phyloP scores from a whole-genome alignment of 2,797 vertebrate genomes.

The Iguana delicatissima region DNA sequence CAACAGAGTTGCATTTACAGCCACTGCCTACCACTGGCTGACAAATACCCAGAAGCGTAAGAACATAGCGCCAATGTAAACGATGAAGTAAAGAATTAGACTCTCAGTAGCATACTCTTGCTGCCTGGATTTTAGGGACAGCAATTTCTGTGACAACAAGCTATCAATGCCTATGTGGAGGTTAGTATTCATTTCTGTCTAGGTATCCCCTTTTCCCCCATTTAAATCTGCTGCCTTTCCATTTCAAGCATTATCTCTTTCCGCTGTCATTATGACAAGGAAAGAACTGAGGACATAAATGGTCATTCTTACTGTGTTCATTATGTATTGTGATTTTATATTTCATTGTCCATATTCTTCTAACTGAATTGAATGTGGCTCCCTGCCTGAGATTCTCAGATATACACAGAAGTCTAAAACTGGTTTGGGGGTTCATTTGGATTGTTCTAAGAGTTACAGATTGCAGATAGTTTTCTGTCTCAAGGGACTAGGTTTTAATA shows the following conservation, averaged over 20 bases:
- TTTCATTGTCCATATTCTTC: not conserved
- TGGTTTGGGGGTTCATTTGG: not conserved
- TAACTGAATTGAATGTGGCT: not conserved
- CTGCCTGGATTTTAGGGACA: not conserved
- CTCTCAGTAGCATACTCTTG: not conserved
- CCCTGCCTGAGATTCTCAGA: not conserved
- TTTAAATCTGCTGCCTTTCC: not conserved
- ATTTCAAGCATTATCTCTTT: not conserved
- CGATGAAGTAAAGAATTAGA: constrained; percentile 5
- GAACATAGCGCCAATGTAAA: constrained; percentile 16
- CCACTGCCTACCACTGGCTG: not conserved
- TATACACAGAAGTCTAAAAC: not conserved
- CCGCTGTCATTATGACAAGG: not conserved
- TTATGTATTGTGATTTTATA: not conserved
- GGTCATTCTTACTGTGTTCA: not conserved
- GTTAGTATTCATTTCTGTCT: not conserved
- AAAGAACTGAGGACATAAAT: not conserved
- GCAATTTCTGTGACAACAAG: not conserved
- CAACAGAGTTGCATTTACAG: constrained; percentile 24
- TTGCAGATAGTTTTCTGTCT: not conserved
- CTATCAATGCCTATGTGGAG: not conserved
- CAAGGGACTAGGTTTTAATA: not conserved
- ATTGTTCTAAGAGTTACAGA: not conserved
- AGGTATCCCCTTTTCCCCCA: not conserved
- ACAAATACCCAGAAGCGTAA: constrained; percentile 14